Conservation (phyloP, 2,888 invertebrate genomes). For the Zhengitettix transpicula region DNA sequence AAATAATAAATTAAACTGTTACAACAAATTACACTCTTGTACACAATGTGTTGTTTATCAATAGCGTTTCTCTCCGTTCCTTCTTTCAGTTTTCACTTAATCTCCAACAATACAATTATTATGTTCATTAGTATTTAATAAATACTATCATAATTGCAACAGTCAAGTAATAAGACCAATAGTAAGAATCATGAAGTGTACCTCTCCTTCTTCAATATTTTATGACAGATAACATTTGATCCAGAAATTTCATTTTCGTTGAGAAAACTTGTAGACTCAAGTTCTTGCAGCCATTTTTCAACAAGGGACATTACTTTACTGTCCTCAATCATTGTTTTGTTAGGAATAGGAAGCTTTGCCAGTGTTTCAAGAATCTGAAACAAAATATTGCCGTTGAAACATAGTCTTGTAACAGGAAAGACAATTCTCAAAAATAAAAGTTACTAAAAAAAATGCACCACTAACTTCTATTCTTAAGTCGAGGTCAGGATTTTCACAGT, state of each 20-base stretch:
- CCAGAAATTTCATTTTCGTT: not conserved
- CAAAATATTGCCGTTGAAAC: not conserved
- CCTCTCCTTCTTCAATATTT: constrained; percentile 1
- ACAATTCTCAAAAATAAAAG: too few species aligned
- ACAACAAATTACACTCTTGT: too few species aligned
- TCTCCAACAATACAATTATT: too few species aligned
- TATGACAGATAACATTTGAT: not conserved
- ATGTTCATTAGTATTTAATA: too few species aligned
- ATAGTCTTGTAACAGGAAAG: not conserved
- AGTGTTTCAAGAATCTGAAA: constrained; percentile 60
- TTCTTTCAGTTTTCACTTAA: too few species aligned
- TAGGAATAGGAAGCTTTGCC: constrained; percentile 74
- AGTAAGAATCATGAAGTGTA: not conserved
- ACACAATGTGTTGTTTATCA: too few species aligned
- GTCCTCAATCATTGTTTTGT: constrained; percentile 83
- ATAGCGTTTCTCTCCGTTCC: too few species aligned
- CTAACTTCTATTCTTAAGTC: constrained; percentile 15
- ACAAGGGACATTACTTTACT: constrained; percentile 76
- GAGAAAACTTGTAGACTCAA: not conserved
- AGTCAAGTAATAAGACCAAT: not conserved
- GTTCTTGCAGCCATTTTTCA: constrained; percentile 53
- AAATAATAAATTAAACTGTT: too few species aligned
- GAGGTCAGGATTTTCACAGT: constrained; percentile 14
- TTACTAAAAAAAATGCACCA: not conserved
- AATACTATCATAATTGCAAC: not conserved